Evolutionary conservation across 2,113 vertebrate genomes (phyloP), one percentile per base, ranked within the genome.

Genomic region (Vidua macroura): DNA sequence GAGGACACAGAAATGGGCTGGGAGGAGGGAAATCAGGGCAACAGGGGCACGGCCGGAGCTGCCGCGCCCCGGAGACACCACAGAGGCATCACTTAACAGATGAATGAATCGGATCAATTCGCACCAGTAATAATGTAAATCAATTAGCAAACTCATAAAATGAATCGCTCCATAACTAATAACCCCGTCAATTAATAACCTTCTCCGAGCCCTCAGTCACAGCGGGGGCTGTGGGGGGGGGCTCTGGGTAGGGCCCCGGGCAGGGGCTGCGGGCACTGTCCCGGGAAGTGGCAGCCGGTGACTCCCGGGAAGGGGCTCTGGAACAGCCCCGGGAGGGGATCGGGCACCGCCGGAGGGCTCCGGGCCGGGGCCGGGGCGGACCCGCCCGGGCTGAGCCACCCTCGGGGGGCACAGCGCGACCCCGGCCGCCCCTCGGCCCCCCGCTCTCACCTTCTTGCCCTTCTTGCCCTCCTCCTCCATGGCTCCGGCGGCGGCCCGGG

Each of bases 401-500:
- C 30, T 7, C 30, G 51, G 7, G 6, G 13, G 16, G 6, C 43
- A 14, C 44, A 25, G 20, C 44, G 44, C 31, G 17, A 23, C 24
- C 68, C 5, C 43, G 39, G 23, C 56, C 2, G 69, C 44, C 23
- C 70, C 28, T 3, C 10, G 2, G 43, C 2, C 70, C 49, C 35
- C 49, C 35, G 19, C 41, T 81, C 96, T 98, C 98, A 98, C 99
- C 98, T 99, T 99, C 97, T 98, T 99, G 87, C 98, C 98, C 98
- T 99, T 99, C 97, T 99, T 99, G 92, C 98, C 98, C 97, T 99
- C 99, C 97, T 99, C 99, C 97, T 99, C 99, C 99, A 99, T 99
- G 86, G 98, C 98, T 92, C 70, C 86, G 35, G 73, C 92, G 91
- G 96, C 95, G 95, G 90, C 91, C 86, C 91, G 62, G 80, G 52